phyloP scores from a whole-genome alignment of 2,113 vertebrate genomes.

The Motacilla alba region DNA sequence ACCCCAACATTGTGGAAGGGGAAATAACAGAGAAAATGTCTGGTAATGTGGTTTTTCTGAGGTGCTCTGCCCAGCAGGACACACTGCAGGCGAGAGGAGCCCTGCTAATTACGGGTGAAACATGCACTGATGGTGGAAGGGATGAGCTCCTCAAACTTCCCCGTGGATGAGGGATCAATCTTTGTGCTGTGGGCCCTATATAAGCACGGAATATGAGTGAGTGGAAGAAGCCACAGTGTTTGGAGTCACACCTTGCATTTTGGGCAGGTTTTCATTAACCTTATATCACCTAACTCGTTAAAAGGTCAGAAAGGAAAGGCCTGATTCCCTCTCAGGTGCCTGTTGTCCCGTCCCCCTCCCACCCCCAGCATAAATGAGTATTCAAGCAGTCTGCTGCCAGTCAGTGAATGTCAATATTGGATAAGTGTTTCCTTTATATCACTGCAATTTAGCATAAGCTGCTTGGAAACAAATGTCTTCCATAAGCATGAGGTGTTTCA shows the following conservation, averaged over 20 bases:
- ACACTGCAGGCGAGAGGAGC: background rate
- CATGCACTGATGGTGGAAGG: accelerated
- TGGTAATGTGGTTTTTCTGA: accelerated
- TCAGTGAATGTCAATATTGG: conserved; percentile 78
- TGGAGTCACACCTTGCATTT: background rate
- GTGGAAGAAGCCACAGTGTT: background rate
- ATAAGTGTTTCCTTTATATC: conserved; percentile 78
- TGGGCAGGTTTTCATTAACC: background rate
- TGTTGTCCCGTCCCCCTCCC: background rate
- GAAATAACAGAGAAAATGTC: background rate
- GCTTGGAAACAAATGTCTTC: conserved; percentile 78
- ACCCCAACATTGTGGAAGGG: background rate
- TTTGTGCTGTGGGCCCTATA: background rate
- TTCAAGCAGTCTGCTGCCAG: conserved; percentile 64
- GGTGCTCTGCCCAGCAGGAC: background rate
- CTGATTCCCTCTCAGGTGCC: background rate
- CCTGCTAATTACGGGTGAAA: background rate
- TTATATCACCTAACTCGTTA: background rate
- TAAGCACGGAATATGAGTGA: background rate
- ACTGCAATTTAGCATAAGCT: conserved; percentile 73
- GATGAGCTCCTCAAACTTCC: background rate
- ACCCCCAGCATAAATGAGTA: conserved; percentile 37
- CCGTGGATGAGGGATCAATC: background rate
- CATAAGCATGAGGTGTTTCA: conserved; percentile 67
- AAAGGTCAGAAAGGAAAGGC: background rate